Percentiles rank a stretch among this genome's conserved stretches.
These are phyloP conservation scores for Steinernema khuongi DNA, from an alignment of 1,140 invertebrate species.

Conservation along the genomic window DNA sequence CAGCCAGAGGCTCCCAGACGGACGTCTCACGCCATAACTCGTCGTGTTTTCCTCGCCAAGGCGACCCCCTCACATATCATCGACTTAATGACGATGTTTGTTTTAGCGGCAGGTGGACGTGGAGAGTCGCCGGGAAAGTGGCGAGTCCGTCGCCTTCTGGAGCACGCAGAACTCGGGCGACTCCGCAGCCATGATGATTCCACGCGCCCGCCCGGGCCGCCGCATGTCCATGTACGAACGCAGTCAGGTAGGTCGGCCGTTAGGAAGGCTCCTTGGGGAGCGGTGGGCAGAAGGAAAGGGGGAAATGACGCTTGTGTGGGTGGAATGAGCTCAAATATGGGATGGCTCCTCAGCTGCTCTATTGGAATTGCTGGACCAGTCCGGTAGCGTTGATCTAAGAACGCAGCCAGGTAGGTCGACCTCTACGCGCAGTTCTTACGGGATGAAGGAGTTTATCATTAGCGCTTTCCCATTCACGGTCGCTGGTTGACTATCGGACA, in stretches of 20 bases:
- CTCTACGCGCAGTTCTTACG: too few species aligned
- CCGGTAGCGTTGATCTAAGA: too few species aligned
- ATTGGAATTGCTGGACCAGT: too few species aligned
- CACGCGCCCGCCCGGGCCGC: slow-evolving; percentile 5
- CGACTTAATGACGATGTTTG: background rate
- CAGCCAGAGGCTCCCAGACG: too few species aligned
- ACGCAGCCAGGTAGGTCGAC: too few species aligned
- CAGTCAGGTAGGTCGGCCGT: background rate
- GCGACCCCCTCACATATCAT: background rate
- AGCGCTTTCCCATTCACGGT: too few species aligned
- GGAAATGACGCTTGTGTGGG: background rate
- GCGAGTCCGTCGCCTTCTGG: background rate
- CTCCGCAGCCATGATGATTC: background rate
- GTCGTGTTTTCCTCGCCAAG: too few species aligned
- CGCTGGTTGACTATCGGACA: too few species aligned
- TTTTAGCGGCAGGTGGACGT: background rate
- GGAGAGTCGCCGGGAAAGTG: background rate
- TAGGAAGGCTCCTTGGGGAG: too few species aligned
- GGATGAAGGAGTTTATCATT: too few species aligned
- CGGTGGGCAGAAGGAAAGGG: background rate
- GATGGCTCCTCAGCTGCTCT: too few species aligned
- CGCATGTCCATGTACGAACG: background rate
- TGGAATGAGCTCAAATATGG: background rate
- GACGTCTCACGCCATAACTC: too few species aligned
- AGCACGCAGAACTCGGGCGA: background rate